phyloP scores from a whole-genome alignment of 2,888 invertebrate genomes.

The Acanthosepion lycidas region DNA sequence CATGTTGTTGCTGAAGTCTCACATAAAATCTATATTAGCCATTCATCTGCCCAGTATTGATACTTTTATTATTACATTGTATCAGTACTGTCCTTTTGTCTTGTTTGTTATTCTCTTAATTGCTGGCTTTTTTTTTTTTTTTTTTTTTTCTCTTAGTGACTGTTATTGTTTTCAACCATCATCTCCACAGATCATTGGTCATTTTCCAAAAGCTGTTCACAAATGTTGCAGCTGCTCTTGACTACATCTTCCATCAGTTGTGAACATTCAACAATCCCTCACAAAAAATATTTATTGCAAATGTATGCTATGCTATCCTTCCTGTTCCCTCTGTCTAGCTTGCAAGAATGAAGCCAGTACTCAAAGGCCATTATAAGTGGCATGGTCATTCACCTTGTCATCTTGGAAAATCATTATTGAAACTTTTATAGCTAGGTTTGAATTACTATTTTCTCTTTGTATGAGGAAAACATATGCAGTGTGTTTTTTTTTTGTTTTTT shows the following conservation, averaged over 20 bases:
- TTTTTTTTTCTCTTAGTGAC: background rate
- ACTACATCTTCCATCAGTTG: background rate
- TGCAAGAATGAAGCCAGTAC: too few relatives aligned
- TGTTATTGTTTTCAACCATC: background rate
- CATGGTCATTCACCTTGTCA: too few relatives aligned
- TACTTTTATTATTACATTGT: background rate
- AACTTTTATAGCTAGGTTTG: too few relatives aligned
- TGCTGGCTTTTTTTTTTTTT: background rate
- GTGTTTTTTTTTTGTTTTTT: too few relatives aligned
- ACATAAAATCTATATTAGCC: background rate
- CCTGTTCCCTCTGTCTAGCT: too few relatives aligned
- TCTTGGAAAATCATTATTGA: too few relatives aligned
- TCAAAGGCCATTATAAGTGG: too few relatives aligned
- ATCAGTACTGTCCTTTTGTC: background rate
- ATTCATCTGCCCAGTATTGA: background rate
- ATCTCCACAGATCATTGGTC: background rate
- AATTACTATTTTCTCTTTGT: too few relatives aligned
- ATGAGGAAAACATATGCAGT: too few relatives aligned
- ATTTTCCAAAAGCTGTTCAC: background rate
- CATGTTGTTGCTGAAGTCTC: background rate
- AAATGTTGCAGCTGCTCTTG: background rate
- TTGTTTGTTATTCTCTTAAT: conserved; percentile 6
- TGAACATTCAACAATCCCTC: background rate
- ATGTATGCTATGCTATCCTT: too few relatives aligned
- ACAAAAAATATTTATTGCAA: background rate